These are phyloP conservation scores for Rhodinocichla rosea DNA, from an alignment of 2,113 vertebrate genomes.

Conservation along the genomic window DNA sequence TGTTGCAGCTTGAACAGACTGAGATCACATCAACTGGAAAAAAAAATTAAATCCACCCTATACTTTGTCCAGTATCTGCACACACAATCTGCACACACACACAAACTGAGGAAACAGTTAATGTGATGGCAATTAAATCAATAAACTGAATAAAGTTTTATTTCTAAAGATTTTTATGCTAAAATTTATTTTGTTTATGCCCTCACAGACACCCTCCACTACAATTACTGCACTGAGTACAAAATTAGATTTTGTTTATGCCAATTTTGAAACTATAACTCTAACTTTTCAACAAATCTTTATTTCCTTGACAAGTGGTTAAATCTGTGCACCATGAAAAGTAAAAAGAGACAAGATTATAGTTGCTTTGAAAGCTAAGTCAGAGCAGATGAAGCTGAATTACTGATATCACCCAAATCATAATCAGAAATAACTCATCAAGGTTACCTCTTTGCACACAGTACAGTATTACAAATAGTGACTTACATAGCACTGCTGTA, in stretches of 20 bases:
- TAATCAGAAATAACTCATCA: neutral
- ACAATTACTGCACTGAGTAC: neutral
- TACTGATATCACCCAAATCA: neutral
- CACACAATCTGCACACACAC: accelerated
- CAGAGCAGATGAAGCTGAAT: neutral
- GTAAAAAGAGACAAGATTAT: neutral
- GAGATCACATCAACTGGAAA: neutral
- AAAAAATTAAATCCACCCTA: neutral
- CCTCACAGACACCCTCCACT: neutral
- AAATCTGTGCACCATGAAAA: neutral
- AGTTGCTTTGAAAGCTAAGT: neutral
- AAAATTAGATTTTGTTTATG: neutral
- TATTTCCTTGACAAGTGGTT: neutral
- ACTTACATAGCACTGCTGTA: neutral
- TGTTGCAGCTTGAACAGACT: neutral
- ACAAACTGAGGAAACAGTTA: neutral
- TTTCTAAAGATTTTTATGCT: neutral
- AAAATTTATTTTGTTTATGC: neutral
- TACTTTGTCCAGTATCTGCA: neutral
- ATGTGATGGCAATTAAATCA: neutral
- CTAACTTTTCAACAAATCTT: neutral
- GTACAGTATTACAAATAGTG: neutral
- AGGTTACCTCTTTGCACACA: neutral
- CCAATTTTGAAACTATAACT: neutral
- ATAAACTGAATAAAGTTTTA: neutral